These are phyloP conservation scores for Plecotus auritus DNA, from an alignment of 2,113 vertebrate species.

Conservation along the genomic window DNA sequence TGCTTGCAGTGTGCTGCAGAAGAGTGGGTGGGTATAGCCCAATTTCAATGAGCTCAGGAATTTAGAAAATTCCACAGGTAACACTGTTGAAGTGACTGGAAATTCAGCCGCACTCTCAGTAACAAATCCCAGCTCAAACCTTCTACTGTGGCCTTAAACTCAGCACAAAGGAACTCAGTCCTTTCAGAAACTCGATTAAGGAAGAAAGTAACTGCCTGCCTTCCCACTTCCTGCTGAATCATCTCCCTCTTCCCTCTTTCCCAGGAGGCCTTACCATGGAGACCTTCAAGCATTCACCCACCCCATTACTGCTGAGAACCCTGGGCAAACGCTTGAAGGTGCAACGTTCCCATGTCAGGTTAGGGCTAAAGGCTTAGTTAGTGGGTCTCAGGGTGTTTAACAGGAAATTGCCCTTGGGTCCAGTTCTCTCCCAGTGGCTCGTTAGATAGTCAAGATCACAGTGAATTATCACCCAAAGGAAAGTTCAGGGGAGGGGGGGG, in stretches of 20 bases:
- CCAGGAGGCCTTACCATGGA: not conserved
- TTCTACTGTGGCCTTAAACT: not conserved
- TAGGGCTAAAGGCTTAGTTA: not conserved
- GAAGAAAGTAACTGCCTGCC: accelerated
- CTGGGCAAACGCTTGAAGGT: not conserved
- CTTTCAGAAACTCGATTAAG: not conserved
- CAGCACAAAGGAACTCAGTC: not conserved
- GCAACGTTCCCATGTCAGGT: not conserved
- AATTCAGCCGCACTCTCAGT: not conserved
- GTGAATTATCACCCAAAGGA: constrained; percentile 73
- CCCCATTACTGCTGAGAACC: too few relatives aligned
- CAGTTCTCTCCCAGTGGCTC: constrained; percentile 81
- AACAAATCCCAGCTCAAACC: not conserved
- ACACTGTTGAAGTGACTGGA: not conserved
- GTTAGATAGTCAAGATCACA: constrained; percentile 74
- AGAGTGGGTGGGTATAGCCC: not conserved
- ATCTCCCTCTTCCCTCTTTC: not conserved
- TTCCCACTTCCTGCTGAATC: not conserved
- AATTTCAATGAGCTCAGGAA: not conserved
- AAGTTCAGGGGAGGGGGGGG: constrained; percentile 74
- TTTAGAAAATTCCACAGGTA: not conserved
- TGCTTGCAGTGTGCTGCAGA: not conserved
- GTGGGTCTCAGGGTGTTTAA: constrained; percentile 36
- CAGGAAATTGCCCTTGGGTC: constrained; percentile 77
- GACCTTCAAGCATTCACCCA: too few relatives aligned